Conservation (phyloP, 2,888 invertebrate species). For the Heliconius charithonia region DNA sequence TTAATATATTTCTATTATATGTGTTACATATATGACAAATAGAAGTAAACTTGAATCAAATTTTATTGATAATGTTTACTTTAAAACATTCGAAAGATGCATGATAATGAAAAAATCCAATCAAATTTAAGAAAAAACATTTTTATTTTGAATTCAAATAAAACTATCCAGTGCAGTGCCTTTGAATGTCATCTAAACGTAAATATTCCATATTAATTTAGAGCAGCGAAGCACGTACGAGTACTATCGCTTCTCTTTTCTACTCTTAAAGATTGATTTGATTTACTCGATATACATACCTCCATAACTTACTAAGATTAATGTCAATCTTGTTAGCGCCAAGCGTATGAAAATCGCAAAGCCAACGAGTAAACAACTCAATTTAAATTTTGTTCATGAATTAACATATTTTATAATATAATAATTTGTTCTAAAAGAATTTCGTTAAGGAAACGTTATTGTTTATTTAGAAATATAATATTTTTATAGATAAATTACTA, state of each 20-base stretch:
- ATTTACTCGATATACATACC: not conserved
- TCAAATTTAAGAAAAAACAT: not conserved
- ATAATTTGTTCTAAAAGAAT: too few relatives aligned
- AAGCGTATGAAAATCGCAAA: constrained; percentile 1
- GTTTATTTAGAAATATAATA: too few relatives aligned
- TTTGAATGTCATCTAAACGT: not conserved
- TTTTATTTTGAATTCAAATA: not conserved
- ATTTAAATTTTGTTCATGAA: not conserved
- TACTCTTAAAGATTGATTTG: constrained; percentile 8
- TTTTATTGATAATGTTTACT: not conserved
- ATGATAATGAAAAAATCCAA: not conserved
- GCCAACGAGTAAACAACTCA: not conserved
- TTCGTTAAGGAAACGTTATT: too few relatives aligned
- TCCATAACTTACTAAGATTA: constrained; percentile 12
- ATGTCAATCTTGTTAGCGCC: constrained; percentile 5
- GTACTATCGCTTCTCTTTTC: not conserved
- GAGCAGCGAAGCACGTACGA: not conserved
- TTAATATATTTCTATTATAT: too few relatives aligned
- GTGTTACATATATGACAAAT: too few relatives aligned
- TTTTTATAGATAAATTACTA: too few relatives aligned
- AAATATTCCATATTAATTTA: constrained; percentile 11
- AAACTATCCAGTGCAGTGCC: not conserved
- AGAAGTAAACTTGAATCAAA: not conserved
- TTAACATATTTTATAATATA: too few relatives aligned
- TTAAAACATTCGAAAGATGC: not conserved